Evolutionary conservation across 2,888 invertebrate species (phyloP).

Genomic region (Smittia aterrima): DNA sequence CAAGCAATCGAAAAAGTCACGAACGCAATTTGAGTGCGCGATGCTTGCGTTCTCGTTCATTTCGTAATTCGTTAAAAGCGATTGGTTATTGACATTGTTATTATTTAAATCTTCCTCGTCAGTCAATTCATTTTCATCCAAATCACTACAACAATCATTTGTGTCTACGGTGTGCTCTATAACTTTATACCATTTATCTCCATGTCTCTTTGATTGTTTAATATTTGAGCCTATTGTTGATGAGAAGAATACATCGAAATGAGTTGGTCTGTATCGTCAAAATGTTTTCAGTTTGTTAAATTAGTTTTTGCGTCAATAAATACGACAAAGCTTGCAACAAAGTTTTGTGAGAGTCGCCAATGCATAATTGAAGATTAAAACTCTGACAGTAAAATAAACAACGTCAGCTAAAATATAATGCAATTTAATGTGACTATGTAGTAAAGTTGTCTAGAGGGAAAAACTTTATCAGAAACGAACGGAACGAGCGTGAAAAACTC

Average conservation of each 20-base stretch:
- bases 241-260: not conserved
- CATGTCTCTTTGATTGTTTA: constrained; percentile 12
- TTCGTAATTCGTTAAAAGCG: constrained; percentile 23
- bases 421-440: not conserved
- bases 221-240: constrained; percentile 32
- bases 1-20: constrained; percentile 31
- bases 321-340: constrained; percentile 21
- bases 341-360: not conserved
- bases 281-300: not conserved
- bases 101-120: constrained; percentile 36
- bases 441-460: not conserved
- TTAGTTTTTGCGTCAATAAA: not conserved
- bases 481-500: not conserved
- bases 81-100: constrained; percentile 33
- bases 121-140: constrained; percentile 37
- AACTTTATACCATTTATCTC: constrained; percentile 37
- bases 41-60: not conserved
- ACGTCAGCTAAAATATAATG: not conserved
- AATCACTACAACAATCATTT: constrained; percentile 32
- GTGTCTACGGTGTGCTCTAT: constrained; percentile 21
- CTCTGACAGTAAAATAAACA: constrained; percentile 16
- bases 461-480: not conserved
- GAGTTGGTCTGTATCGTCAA: not conserved
- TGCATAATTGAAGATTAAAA: constrained; percentile 4
- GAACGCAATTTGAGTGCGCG: constrained; percentile 12